Evolutionary conservation across 1,140 invertebrate genomes (phyloP).

Genomic region (Drosophila melanica): DNA sequence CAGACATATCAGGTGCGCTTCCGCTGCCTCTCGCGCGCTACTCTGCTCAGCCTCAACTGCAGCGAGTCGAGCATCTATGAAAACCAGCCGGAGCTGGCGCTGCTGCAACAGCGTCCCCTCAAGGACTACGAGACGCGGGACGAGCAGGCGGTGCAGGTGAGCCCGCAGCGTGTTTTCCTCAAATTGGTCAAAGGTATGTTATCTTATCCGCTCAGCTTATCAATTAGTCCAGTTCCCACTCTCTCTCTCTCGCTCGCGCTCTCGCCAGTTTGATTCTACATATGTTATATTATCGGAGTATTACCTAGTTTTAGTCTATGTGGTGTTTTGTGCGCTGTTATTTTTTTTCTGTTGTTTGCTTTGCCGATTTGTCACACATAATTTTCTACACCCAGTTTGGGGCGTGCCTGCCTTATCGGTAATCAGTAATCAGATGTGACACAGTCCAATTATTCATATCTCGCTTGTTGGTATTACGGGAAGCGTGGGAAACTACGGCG

Average conservation of each 20-base stretch:
- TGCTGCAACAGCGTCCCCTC: slow-evolving; percentile 70
- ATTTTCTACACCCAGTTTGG: slow-evolving; percentile 54
- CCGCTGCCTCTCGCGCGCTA: slow-evolving; percentile 67
- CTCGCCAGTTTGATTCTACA: neutral
- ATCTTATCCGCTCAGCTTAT: slow-evolving; percentile 43
- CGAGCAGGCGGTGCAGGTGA: slow-evolving; percentile 86
- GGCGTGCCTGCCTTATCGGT: no score
- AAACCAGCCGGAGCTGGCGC: slow-evolving; percentile 69
- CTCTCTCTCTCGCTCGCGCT: neutral
- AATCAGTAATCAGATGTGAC: slow-evolving; percentile 10
- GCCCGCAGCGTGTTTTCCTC: slow-evolving; percentile 86
- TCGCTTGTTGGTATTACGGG: neutral
- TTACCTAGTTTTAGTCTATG: neutral
- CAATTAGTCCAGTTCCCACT: neutral
- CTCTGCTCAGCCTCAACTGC: slow-evolving; percentile 60
- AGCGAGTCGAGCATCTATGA: slow-evolving; percentile 57
- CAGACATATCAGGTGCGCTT: slow-evolving; percentile 57
- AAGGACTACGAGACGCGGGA: slow-evolving; percentile 78
- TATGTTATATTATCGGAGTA: neutral
- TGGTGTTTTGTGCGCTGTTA: slow-evolving; percentile 45
- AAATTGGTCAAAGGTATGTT: slow-evolving; percentile 84
- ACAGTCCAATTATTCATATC: neutral
- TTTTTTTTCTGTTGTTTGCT: slow-evolving; percentile 60
- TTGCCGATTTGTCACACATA: slow-evolving; percentile 71
- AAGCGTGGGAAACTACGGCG: slow-evolving; percentile 30